Conservation (phyloP, 2,797 vertebrate genomes). For the Pipistrellus pygmaeus region DNA sequence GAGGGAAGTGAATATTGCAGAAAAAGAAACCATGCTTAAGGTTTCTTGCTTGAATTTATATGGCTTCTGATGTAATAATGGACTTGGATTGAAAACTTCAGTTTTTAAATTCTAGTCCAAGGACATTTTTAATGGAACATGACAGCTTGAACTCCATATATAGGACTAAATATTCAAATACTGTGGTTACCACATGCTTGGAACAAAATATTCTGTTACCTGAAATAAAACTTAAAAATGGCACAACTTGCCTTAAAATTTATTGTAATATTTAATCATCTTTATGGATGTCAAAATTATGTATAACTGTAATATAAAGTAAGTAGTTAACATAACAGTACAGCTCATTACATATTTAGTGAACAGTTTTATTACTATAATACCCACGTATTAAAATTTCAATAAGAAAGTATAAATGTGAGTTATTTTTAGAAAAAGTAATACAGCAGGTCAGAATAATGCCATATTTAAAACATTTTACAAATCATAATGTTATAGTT, state of each 20-base stretch:
- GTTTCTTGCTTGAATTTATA: slow-evolving; percentile 17
- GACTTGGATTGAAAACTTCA: slow-evolving; percentile 30
- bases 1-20: not conserved
- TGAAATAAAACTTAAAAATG: slow-evolving; percentile 79
- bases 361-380: slow-evolving; percentile 84
- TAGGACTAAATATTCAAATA: slow-evolving; percentile 57
- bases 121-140: slow-evolving; percentile 35
- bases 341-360: slow-evolving; percentile 82
- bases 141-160: slow-evolving; percentile 39
- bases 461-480: slow-evolving; percentile 72
- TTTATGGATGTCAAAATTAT: slow-evolving; percentile 83
- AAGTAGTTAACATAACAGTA: slow-evolving; percentile 84
- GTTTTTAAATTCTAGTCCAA: slow-evolving; percentile 59
- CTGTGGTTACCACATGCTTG: slow-evolving; percentile 62
- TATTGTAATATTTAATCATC: slow-evolving; percentile 86
- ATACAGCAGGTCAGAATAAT: slow-evolving; percentile 71
- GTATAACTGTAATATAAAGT: slow-evolving; percentile 80
- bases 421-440: slow-evolving; percentile 83
- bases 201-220: slow-evolving; percentile 71
- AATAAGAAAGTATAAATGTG: slow-evolving; percentile 83
- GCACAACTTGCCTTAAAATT: slow-evolving; percentile 71
- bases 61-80: not conserved
- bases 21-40: not conserved
- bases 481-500: slow-evolving; percentile 70
- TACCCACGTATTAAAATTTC: slow-evolving; percentile 83